Base-by-base conservation (phyloP, 2,888 invertebrate genomes). In the Malachius bipustulatus region DNA sequence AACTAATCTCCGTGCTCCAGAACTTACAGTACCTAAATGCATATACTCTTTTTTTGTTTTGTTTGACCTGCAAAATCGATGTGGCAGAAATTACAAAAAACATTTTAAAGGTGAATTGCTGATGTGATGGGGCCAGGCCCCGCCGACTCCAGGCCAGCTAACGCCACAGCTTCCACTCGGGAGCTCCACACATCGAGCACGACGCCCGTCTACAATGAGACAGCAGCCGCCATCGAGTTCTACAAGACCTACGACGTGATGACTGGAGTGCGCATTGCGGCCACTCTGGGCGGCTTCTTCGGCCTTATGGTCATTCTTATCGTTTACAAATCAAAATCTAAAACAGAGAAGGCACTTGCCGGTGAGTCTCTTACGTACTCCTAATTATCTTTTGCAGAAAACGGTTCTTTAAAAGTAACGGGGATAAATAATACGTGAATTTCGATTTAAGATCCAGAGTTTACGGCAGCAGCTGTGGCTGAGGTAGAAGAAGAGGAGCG, bases 231-330 rank as follows among this genome's bases (percentile, higher is more conserved):
- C 42, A 61, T 56, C 49, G 74, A 83, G 59, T 89, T 84, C 66
- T 88, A 85, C 69, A 79, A 81, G 52, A 84, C 87, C 24, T 91
- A 91, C 66, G 88, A 90, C 70, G 83, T 83, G 62, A 89, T 88
- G 88, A 90, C 89, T 52, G 90, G 90, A 47, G 77, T 90, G 45
- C 75, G 89, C 46, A 90, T 90, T 63, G 90, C 90, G 49, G 84
- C 84, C 49, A 90, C 90, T 2, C 69, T 91, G 34, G 88, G 89
- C 52, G 87, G 87, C 51, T 88, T 90, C 65, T 90, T 90, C 65
- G 81, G 83, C 44, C 70, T 90, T 53, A 89, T 90, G 82, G 87
- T 89, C 31, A 78, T 90, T 59, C 72, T 90, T 56, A 82, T 91
- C 50, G 75, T 90, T 44, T 90, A 87, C 69, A 91, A 91, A 65